Base-by-base conservation (phyloP, 2,888 invertebrate species). In the Drosophila hamatofila region DNA sequence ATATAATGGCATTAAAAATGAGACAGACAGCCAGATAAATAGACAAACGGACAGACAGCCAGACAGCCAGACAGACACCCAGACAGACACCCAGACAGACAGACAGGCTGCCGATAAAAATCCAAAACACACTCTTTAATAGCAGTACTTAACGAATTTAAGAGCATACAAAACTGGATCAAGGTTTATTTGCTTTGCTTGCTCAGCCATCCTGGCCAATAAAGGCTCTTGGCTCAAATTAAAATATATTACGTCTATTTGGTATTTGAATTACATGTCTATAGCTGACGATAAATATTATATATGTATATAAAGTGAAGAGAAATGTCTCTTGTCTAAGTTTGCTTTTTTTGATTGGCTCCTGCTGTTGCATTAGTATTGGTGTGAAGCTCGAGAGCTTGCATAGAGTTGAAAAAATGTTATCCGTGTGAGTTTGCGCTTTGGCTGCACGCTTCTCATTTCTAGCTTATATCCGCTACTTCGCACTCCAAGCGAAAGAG, bases 1-100 rank as follows among this genome's bases (percentile, higher is more conserved):
- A 42, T 46, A 64, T 79, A 79, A 80, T 75, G 57, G 61, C 55
- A 66, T 77, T 72, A 65, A 65, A 63, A 69, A 46, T 55, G 30
- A n/a, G 63, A 41, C 42, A 69, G 41, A 44, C 37, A 55, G 25
- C 52, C 39, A 64, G 59, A 59, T 21, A 66, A 39, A 44, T 42
- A 60, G 48, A 42, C 18, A 55, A 33, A 46, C 37, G 37, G 46
- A 18, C 25, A 21, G 27, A 49, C 48, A 46, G 21, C n/a, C 37
- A 69, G 35, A 44, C 27, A 56, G 23, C 49, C 41, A 64, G 57
- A 59, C n/a, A 63, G 33, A 46, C 48, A 58, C 41, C 27, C 21
- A 55, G 30, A 48, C 27, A 39, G 41, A 18, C 25, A 21, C n/a
- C 5, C 41, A 7, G 21, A 39, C 39, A 3, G 39, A 1, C 14